Percentiles rank a stretch among this genome's conserved stretches.
phyloP scores from a whole-genome alignment of 2,797 vertebrate genomes.

The Bryconaethiops microstoma region DNA sequence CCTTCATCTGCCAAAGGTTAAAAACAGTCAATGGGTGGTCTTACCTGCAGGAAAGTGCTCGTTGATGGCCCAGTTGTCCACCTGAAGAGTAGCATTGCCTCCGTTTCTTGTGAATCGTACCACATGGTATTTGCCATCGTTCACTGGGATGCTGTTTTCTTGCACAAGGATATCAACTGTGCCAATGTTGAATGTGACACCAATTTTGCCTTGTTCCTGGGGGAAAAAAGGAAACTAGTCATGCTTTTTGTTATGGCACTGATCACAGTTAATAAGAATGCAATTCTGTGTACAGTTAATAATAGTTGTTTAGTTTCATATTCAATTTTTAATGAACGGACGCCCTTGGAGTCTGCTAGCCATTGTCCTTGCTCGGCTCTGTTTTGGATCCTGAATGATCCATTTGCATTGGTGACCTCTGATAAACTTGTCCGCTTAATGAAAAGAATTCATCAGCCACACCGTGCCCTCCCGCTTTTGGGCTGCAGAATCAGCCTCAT shows the following conservation, averaged over 20 bases:
- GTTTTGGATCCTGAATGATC: constrained; percentile 45
- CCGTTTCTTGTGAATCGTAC: constrained; percentile 96
- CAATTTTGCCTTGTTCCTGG: constrained; percentile 97
- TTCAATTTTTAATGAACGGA: constrained; percentile 35
- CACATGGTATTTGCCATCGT: constrained; percentile 96
- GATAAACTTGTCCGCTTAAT: constrained; percentile 62
- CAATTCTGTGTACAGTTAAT: constrained; percentile 8
- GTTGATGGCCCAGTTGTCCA: constrained; percentile 97
- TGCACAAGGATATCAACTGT: constrained; percentile 93
- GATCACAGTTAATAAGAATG: not conserved
- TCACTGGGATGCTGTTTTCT: constrained; percentile 91
- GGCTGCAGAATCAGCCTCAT: constrained; percentile 60
- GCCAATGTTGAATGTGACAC: constrained; percentile 97
- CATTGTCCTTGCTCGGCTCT: constrained; percentile 44
- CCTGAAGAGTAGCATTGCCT: constrained; percentile 95
- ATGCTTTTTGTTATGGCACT: not conserved
- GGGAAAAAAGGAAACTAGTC: constrained; percentile 31
- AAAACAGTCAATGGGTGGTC: constrained; percentile 30
- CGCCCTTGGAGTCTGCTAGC: constrained; percentile 45
- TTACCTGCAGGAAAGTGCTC: constrained; percentile 97
- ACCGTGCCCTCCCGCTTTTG: constrained; percentile 39
- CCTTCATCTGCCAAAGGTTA: constrained; percentile 36
- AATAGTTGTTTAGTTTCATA: constrained; percentile 11
- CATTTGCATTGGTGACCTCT: constrained; percentile 50
- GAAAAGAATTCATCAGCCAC: constrained; percentile 61